Percentiles rank a stretch among this genome's conserved stretches.
These are phyloP conservation scores for Eledona agricola DNA, from an alignment of 2,888 invertebrate species.

Conservation along the genomic window DNA sequence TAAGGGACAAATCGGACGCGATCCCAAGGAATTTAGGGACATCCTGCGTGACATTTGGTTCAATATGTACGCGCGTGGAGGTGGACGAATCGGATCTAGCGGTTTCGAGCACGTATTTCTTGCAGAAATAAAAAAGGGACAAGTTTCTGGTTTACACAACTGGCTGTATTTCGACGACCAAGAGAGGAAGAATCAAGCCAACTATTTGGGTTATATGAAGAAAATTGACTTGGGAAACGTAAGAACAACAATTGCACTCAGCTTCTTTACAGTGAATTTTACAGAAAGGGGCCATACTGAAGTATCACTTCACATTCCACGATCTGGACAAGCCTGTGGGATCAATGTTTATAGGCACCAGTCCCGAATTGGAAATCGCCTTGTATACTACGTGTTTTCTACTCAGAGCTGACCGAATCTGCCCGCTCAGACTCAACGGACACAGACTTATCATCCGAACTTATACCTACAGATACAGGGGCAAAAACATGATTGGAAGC, in stretches of 20 bases:
- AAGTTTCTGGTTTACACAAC: slow-evolving; percentile 87
- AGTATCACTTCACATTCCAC: slow-evolving; percentile 76
- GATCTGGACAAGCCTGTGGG: slow-evolving; percentile 80
- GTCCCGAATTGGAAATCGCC: slow-evolving; percentile 91
- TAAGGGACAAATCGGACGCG: slow-evolving; percentile 71
- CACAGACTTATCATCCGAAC: slow-evolving; percentile 78
- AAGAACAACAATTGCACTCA: slow-evolving; percentile 58
- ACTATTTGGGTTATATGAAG: slow-evolving; percentile 84
- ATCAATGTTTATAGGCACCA: slow-evolving; percentile 82
- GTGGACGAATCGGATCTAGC: slow-evolving; percentile 82
- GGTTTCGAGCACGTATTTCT: slow-evolving; percentile 95
- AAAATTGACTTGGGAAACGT: slow-evolving; percentile 76
- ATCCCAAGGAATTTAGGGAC: slow-evolving; percentile 76
- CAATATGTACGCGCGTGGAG: slow-evolving; percentile 81
- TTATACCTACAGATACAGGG: slow-evolving; percentile 74
- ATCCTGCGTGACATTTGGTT: slow-evolving; percentile 81
- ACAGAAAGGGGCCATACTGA: slow-evolving; percentile 81
- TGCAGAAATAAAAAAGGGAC: slow-evolving; percentile 82
- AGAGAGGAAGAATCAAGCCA: slow-evolving; percentile 74
- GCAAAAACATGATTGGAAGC: slow-evolving; percentile 81
- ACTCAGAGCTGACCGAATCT: slow-evolving; percentile 76
- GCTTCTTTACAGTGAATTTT: slow-evolving; percentile 41
- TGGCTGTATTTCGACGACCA: slow-evolving; percentile 87
- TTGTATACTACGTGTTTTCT: slow-evolving; percentile 89
- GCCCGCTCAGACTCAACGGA: slow-evolving; percentile 77